Evolutionary conservation across 2,797 vertebrate genomes (phyloP).

Genomic region (Lagorchestes hirsutus): DNA sequence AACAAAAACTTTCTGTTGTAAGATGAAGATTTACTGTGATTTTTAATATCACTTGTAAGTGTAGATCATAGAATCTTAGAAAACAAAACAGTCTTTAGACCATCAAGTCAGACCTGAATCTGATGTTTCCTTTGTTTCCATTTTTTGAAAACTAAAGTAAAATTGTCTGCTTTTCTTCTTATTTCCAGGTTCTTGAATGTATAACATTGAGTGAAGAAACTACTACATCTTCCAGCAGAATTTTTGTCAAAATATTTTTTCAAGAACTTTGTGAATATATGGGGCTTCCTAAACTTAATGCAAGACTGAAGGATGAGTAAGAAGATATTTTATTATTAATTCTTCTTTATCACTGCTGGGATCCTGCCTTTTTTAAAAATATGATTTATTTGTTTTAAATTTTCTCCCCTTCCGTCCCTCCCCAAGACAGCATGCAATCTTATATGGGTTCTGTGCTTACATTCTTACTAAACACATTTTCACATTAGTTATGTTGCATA

Average conservation of each 20-base stretch:
- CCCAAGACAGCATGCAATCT: too few species aligned
- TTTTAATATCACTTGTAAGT: background rate
- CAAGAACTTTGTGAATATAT: conserved; percentile 99
- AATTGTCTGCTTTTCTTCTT: conserved; percentile 36
- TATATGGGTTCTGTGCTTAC: too few species aligned
- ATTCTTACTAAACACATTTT: too few species aligned
- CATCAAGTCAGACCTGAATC: background rate
- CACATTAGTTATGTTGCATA: too few species aligned
- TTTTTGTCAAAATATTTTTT: conserved; percentile 99
- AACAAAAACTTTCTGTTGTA: conserved; percentile 29
- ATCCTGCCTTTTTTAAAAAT: background rate
- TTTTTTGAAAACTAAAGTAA: conserved; percentile 56
- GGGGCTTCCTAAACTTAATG: conserved; percentile 97
- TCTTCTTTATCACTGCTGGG: background rate
- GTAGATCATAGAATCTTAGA: background rate
- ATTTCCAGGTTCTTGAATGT: conserved; percentile 94
- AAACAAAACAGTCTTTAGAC: background rate
- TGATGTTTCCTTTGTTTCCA: conserved; percentile 30
- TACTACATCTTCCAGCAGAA: conserved; percentile 97
- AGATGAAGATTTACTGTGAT: conserved; percentile 24
- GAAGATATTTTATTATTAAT: conserved; percentile 74
- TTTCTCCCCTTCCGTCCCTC: too few species aligned
- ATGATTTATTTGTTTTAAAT: too few species aligned
- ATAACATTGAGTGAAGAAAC: conserved; percentile 97
- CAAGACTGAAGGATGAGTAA: conserved; percentile 95